Evolutionary conservation across 2,888 invertebrate genomes (phyloP), one percentile per base, ranked within the genome.

Genomic region (Platycheirus rosarum): DNA sequence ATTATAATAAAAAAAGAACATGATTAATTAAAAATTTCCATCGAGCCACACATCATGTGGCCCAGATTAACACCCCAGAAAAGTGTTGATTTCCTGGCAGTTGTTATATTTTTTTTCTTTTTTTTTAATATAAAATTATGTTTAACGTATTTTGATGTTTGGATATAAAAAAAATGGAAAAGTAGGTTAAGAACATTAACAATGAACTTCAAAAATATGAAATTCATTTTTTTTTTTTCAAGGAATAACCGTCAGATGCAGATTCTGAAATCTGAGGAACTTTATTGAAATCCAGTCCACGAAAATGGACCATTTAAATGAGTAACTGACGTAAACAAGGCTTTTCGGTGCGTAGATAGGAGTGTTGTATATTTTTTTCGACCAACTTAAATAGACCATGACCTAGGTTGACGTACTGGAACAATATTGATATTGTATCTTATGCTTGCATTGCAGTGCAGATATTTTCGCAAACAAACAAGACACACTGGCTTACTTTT

Each of bases 151-250:
- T 32, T 18, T 23, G 20, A 51, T 29, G 3, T 44, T 37, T 51
- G n/a, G 1, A 29, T 35, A 8, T 2, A 11, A 26, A 11, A 26
- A 35, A 35, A 32, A 1, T 8, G 18, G 18, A n/a, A 40, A 78
- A 66, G 49, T 78, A 40, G 77, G 77, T 66, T 71, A 78, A 65
- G 60, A 71, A 20, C 46, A 51, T 57, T 55, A 63, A 40, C 57
- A 53, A 51, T 74, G 78, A 79, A 79, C 73, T 74, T 79, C 68
- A 74, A 74, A 79, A 74, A 42, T 6, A 16, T 16, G 16, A 42
- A 26, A 26, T 40, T 7, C 8, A 8, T 4, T 26, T 26, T 26
- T 26, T n/a, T n/a, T n/a, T n/a, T n/a, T n/a, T 26, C 26, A 26
- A 11, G 23, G 40, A 23, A 23, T 26, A 44, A 4, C 7, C 4